Evolutionary conservation across 2,797 vertebrate species (phyloP), one percentile per base, ranked within the genome.

Genomic region (Chelonia mydas): DNA sequence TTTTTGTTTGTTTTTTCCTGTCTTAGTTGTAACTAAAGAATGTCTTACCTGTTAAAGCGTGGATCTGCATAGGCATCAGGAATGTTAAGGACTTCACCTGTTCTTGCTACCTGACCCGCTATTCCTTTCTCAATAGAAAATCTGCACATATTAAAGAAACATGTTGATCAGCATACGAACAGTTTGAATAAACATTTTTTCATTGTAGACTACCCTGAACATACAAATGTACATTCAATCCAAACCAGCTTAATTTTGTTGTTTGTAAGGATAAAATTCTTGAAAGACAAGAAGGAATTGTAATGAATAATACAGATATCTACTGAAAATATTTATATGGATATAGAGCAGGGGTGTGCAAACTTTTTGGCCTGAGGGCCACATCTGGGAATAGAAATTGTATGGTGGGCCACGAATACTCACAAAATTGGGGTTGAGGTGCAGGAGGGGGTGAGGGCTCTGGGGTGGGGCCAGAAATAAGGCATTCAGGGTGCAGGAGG

Each of bases 101-200:
- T 99, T 97, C 98, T 98, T 93, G 99, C 99, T 93, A 99, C 99
- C 97, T 99, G 99, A 82, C 99, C 99, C 88, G 99, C 99, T 93
- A 99, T 99, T 97, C 99, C 99, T 98, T 99, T 99, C 87, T 99
- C 99, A 98, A 99, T 99, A 92, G 99, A 99, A 99, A 99, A 99
- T 98, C 99, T 99, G 96, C 45, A 94, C 27, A 92, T 80, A 97
- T 57, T 45, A 96, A 93, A 97, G 90, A 76, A 19, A 11, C 59
- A 16, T 1, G 5, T 84, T 50, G 78, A 86, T n/a, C 54, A 74
- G 76, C 84, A 93, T 57, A 86, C 0, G 12, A 3, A 61, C 31
- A 61, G 31, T 28, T 49, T 7, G 25, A 57, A 79, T 91, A 25
- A 65, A 33, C 2, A 3, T 88, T 87, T 85, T 86, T 87, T 79